A percentile compares a stretch with the other conserved stretches of the same genome.
Evolutionary conservation across 2,797 vertebrate species (phyloP).

Genomic region (Lycodopsis pacificus): DNA sequence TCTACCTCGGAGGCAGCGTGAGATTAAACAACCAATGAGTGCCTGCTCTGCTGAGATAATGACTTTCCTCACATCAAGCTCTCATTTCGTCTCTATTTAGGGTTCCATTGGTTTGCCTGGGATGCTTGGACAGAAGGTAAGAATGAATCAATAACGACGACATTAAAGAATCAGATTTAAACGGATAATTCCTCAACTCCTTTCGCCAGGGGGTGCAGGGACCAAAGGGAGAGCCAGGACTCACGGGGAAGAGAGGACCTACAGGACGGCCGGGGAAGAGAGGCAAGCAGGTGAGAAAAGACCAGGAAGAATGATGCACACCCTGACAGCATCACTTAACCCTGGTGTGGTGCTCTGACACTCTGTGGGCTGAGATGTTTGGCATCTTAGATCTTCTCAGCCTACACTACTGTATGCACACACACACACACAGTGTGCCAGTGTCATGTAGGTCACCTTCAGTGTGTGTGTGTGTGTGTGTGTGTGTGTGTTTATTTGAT

Average conservation of each 20-base stretch:
- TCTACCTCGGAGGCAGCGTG: slow-evolving; percentile 12
- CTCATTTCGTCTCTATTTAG: slow-evolving; percentile 54
- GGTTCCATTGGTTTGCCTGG: slow-evolving; percentile 89
- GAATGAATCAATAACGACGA: neutral
- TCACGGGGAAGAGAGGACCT: slow-evolving; percentile 90
- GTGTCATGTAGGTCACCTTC: slow-evolving; percentile 30
- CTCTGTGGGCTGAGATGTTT: neutral
- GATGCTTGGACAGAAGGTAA: slow-evolving; percentile 94
- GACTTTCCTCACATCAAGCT: slow-evolving; percentile 26
- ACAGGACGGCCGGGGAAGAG: slow-evolving; percentile 94
- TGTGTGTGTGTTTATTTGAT: slow-evolving; percentile 15
- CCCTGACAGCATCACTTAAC: neutral
- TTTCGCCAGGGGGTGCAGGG: slow-evolving; percentile 91
- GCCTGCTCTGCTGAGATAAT: slow-evolving; percentile 7
- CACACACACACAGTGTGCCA: slow-evolving; percentile 13
- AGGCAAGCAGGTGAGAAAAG: slow-evolving; percentile 90
- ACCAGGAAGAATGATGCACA: neutral
- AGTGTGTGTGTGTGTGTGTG: neutral
- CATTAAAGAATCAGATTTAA: neutral
- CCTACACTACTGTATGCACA: slow-evolving; percentile 6
- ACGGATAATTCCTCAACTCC: slow-evolving; percentile 2
- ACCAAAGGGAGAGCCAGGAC: slow-evolving; percentile 90
- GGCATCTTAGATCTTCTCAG: slow-evolving; percentile 14
- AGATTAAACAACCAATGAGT: slow-evolving; percentile 6
- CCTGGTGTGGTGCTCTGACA: neutral